These are phyloP conservation scores for Numenius arquata DNA, from an alignment of 2,113 vertebrate species.

Conservation along the genomic window DNA sequence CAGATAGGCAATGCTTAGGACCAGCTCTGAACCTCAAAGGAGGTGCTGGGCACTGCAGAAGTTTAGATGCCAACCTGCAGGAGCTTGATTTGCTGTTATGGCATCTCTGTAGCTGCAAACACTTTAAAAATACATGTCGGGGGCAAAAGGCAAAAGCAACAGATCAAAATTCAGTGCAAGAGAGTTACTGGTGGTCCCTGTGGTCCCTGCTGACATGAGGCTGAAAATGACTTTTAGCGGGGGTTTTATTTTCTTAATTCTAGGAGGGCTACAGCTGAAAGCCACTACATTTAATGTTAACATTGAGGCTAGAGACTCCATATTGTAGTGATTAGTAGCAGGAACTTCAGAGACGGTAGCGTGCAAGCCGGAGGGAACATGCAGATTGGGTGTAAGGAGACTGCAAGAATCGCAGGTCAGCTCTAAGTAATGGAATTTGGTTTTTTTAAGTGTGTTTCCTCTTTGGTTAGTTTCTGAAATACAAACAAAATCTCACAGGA, in stretches of 20 bases:
- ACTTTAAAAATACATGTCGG: not conserved
- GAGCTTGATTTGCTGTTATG: not conserved
- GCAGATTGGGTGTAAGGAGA: not conserved
- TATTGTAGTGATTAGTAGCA: conserved; percentile 54
- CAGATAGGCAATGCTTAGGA: not conserved
- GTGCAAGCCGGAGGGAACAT: conserved; percentile 20
- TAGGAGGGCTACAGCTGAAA: conserved; percentile 35
- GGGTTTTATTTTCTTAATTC: conserved; percentile 32
- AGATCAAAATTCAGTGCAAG: not conserved
- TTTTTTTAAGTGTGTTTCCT: not conserved
- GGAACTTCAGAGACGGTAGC: conserved; percentile 37
- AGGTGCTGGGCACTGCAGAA: not conserved
- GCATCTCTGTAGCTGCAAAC: not conserved
- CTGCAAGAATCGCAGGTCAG: conserved; percentile 9
- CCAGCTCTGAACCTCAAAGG: not conserved
- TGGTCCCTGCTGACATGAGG: not conserved
- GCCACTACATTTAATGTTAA: conserved; percentile 38
- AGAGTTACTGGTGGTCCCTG: conserved; percentile 11
- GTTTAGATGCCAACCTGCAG: not conserved
- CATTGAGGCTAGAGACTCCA: conserved; percentile 21
- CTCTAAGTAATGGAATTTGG: not conserved
- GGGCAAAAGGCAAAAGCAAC: not conserved
- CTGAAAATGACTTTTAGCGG: conserved; percentile 8
- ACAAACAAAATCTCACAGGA: conserved; percentile 28
- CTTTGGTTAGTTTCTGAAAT: conserved; percentile 39